Conservation (phyloP, 2,888 invertebrate genomes). For the Dicyrtoma fusca region DNA sequence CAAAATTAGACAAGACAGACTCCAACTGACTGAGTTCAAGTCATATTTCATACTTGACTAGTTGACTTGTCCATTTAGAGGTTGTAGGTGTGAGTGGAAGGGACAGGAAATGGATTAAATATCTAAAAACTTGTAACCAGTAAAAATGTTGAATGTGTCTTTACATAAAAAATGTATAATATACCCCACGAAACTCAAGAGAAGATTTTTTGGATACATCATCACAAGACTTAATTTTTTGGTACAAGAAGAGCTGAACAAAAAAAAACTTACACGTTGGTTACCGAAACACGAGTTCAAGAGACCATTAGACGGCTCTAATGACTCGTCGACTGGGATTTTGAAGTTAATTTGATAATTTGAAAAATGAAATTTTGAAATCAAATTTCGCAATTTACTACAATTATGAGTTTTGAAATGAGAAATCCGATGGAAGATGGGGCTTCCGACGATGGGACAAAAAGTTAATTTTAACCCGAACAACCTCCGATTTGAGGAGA, state of each 20-base stretch:
- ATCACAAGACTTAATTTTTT: not conserved
- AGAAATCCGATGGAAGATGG: slow-evolving; percentile 36
- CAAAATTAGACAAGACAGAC: not conserved
- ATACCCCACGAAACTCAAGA: not conserved
- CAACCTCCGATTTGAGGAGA: not conserved
- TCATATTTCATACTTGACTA: not conserved
- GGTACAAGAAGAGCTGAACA: not conserved
- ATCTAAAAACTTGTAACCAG: too few species aligned
- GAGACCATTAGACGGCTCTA: not conserved
- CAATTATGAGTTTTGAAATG: slow-evolving; percentile 29
- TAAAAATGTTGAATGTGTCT: too few species aligned
- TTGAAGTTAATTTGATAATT: not conserved
- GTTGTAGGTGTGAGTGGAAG: too few species aligned
- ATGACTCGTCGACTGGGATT: too few species aligned
- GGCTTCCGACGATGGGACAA: slow-evolving; percentile 14
- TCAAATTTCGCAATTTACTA: slow-evolving; percentile 22
- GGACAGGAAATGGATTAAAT: too few species aligned
- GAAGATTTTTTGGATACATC: not conserved
- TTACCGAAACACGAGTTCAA: not conserved
- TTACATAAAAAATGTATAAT: too few species aligned
- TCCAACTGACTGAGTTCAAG: not conserved
- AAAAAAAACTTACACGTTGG: not conserved
- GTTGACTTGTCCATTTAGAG: not conserved
- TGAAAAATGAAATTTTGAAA: slow-evolving; percentile 7
- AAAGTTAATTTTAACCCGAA: not conserved